These are phyloP conservation scores for Lepus europaeus DNA, from an alignment of 2,113 vertebrate genomes.

Conservation along the genomic window DNA sequence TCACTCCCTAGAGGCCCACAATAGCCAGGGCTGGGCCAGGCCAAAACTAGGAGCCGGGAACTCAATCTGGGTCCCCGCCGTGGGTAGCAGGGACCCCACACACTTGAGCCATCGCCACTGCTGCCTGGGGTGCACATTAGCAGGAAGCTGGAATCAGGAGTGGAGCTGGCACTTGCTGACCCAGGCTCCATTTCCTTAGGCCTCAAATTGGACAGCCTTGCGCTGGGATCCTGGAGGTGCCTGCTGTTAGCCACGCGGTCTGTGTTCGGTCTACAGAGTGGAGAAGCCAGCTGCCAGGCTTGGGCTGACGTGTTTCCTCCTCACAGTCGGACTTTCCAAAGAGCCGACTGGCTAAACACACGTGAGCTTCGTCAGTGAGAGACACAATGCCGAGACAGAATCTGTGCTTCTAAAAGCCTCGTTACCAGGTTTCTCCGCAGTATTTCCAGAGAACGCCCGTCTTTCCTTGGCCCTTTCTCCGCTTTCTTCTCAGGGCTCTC, in stretches of 20 bases:
- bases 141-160: too few relatives aligned
- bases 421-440: not conserved
- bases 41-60: too few relatives aligned
- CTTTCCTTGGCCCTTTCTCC: not conserved
- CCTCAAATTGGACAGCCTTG: not conserved
- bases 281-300: not conserved
- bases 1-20: too few relatives aligned
- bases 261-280: slow-evolving; percentile 32
- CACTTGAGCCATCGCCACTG: too few relatives aligned
- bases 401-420: not conserved
- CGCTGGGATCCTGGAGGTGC: not conserved
- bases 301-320: not conserved
- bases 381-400: not conserved
- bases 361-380: not conserved
- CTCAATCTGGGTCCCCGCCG: too few relatives aligned
- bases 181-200: not conserved
- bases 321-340: not conserved
- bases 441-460: not conserved
- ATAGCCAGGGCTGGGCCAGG: too few relatives aligned
- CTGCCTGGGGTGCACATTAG: too few relatives aligned
- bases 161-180: not conserved
- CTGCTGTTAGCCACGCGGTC: not conserved
- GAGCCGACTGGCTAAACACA: not conserved
- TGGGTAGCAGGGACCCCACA: too few relatives aligned
- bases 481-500: not conserved